Base-by-base conservation (phyloP, 2,797 vertebrate species). In the Naso thynnoides region DNA sequence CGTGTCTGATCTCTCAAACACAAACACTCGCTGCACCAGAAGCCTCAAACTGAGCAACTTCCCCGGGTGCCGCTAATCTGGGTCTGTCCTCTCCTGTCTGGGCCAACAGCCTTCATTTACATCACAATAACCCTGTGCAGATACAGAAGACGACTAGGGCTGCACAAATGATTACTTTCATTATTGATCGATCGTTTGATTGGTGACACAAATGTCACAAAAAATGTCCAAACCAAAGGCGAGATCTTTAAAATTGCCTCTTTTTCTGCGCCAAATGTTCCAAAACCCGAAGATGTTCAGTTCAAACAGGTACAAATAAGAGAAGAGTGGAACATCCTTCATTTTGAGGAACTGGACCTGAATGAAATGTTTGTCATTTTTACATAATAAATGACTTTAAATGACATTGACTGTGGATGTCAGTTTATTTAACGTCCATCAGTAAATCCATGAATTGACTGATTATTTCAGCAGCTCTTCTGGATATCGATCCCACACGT, bases 41-140 rank as follows among this genome's bases (percentile, higher is more conserved):
- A 44, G 27, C 60, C 65, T 41, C 14, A n/a, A 53, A 62, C 33
- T 79, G 50, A 69, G 84, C 71, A 75, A 70, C 29, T 47, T 23
- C n/a, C 39, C 41, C 21, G 55, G 61, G 70, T 44, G 58, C 60
- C 23, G 58, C 26, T 63, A 66, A 73, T 48, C 70, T 60, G 63
- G 31, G 31, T 7, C 31, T 33, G 56, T 36, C 26, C 57, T 3
- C 39, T 16, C 33, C 39, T 56, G 57, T 73, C 64, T 73, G 36
- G 21, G 45, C 42, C 36, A 9, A 66, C 61, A 56, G 26, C 5
- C 14, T 15, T 33, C 29, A 45, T 47, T 65, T 60, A 65, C 14
- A 61, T 19, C 49, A 47, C 2, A 36, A 18, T 29, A 42, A 21
- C 41, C 36, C 23, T 4, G 11, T 5, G 21, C 8, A 55, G 6